Percentiles rank a stretch among this genome's conserved stretches.
These are phyloP conservation scores for honey bee (Apis mellifera) DNA, from an alignment of 1,140 invertebrate genomes.

Conservation along the genomic window DNA sequence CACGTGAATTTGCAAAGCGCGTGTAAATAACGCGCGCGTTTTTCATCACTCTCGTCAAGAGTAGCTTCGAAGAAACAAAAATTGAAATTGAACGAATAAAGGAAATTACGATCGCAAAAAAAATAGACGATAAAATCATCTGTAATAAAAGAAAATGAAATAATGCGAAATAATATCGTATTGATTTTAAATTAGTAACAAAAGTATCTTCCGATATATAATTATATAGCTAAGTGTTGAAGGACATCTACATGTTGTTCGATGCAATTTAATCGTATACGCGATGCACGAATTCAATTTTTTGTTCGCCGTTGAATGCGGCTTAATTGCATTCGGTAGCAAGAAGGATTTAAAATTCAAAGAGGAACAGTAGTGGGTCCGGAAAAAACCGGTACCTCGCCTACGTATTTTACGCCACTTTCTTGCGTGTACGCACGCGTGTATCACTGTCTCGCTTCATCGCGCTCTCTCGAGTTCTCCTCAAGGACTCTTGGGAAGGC, in stretches of 20 bases:
- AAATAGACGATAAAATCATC: not conserved
- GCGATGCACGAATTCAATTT: not conserved
- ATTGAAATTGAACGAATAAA: too few species aligned
- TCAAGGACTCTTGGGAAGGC: conserved; percentile 58
- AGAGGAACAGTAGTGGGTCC: conserved; percentile 39
- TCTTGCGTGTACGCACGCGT: conserved; percentile 64
- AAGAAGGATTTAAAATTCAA: conserved; percentile 60
- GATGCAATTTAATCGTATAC: conserved; percentile 13
- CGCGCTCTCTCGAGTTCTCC: conserved; percentile 24
- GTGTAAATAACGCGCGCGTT: conserved; percentile 21
- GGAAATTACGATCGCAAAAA: not conserved
- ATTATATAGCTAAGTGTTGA: conserved; percentile 21
- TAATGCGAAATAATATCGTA: not conserved
- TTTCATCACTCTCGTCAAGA: not conserved
- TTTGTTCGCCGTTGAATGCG: conserved; percentile 8
- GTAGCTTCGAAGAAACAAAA: not conserved
- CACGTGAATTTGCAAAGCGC: conserved; percentile 32
- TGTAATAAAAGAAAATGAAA: not conserved
- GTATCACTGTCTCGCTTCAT: conserved; percentile 30
- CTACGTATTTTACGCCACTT: conserved; percentile 67
- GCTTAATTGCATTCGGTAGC: conserved; percentile 51
- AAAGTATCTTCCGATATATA: not conserved
- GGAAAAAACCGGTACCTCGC: conserved; percentile 59
- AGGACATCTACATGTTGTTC: not conserved
- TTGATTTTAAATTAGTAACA: too few species aligned